Base-by-base conservation (phyloP, 2,797 vertebrate genomes). In the Rhodeus uyekii region DNA sequence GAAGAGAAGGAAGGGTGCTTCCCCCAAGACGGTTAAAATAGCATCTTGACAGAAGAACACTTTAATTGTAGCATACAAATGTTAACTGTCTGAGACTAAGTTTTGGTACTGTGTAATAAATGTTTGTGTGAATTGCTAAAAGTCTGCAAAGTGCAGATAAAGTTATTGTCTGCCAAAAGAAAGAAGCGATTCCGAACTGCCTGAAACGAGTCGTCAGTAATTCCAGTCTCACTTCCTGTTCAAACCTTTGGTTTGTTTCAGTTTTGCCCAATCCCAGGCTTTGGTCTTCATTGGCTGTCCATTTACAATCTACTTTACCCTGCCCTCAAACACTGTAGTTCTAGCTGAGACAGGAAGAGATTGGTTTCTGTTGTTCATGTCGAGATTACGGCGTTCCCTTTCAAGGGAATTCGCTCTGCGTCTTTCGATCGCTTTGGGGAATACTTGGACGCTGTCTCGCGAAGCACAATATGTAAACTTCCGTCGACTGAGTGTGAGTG, bases 1-100 rank as follows among this genome's bases (percentile, higher is more conserved):
- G 75, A 44, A 83, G 87, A 48, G 9, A 67, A 63, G 81, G 42
- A 60, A 79, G 42, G 29, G 78, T 67, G 48, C 68, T 81, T 42
- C 81, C 75, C 60, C 64, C 19, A 83, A 77, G 14, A 38, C 29
- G 73, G 80, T 81, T 84, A 76, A 38, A 80, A 78, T 46, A 50
- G 48, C 36, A 36, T 27, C 16, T 63, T 6, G 32, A 38, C 44
- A 69, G 1, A 50, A 2, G 1, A 58, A 39, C 58, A 58, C 22
- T 55, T 36, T 72, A 72, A 72, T 72, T 72, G 69, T n/a, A 50
- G 46, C 29, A 6, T 72, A 50, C 10, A 8, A 72, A 72, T 13
- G 19, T 34, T 12, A 72, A 72, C 69, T 2, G 69, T 72, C 69
- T 72, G 3, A 22, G 2, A 24, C 29, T 27, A 4, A 18, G 4